Evolutionary conservation across 2,888 invertebrate genomes (phyloP).

Genomic region (Ectemnius cavifrons): DNA sequence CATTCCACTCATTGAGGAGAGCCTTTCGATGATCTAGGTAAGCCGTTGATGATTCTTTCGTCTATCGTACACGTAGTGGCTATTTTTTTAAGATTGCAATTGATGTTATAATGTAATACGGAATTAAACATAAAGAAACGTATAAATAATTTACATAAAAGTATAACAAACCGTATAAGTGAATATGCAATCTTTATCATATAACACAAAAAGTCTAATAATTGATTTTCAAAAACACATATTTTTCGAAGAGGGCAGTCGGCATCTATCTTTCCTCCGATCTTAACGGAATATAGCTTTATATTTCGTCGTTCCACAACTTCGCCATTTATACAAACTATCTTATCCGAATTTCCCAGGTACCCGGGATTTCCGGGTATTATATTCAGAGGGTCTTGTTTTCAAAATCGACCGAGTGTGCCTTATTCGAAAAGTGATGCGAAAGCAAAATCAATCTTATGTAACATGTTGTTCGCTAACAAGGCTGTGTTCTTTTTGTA

Average conservation of each 20-base stretch:
- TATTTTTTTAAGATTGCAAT: no score
- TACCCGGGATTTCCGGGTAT: no score
- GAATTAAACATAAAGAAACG: no score
- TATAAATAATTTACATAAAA: slow-evolving; percentile 2
- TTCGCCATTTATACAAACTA: no score
- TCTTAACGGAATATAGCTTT: slow-evolving; percentile 22
- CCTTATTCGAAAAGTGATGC: slow-evolving; percentile 32
- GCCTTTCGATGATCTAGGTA: slow-evolving; percentile 61
- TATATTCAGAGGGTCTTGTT: no score
- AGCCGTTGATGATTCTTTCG: slow-evolving; percentile 46
- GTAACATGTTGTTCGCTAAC: slow-evolving; percentile 33
- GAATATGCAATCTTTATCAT: no score
- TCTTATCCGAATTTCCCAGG: no score
- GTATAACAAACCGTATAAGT: neutral
- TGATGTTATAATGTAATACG: no score
- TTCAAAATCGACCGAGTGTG: slow-evolving; percentile 33
- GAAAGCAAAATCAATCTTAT: slow-evolving; percentile 4
- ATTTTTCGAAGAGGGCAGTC: slow-evolving; percentile 43
- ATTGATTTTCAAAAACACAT: neutral
- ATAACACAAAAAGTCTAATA: neutral
- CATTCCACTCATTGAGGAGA: slow-evolving; percentile 57
- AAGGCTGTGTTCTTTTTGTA: slow-evolving; percentile 62
- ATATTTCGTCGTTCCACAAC: no score
- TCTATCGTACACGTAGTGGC: no score
- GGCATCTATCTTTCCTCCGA: slow-evolving; percentile 38